phyloP scores from a whole-genome alignment of 2,888 invertebrate species.

The Apodemia hepburni region DNA sequence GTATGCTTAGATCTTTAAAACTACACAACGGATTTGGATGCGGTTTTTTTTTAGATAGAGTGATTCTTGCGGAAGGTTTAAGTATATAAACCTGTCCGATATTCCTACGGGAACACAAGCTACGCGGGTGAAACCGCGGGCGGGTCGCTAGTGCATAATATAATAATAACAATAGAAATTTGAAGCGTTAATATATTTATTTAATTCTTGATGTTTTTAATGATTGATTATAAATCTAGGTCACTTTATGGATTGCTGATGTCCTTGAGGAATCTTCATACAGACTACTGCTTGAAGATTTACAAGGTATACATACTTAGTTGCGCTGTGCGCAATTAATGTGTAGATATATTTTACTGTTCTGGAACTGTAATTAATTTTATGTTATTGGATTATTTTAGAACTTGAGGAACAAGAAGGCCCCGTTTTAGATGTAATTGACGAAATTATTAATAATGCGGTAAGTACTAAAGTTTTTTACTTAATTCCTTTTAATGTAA shows the following conservation, averaged over 20 bases:
- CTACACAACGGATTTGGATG: too few species aligned
- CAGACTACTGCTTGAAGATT: slow-evolving; percentile 52
- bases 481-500: neutral
- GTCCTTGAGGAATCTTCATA: slow-evolving; percentile 50
- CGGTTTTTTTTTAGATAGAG: too few species aligned
- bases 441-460: slow-evolving; percentile 50
- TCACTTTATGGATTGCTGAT: slow-evolving; percentile 56
- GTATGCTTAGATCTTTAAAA: too few species aligned
- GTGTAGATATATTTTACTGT: slow-evolving; percentile 21
- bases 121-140: too few species aligned
- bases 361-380: neutral
- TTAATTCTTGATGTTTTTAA: too few species aligned
- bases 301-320: slow-evolving; percentile 44
- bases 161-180: too few species aligned
- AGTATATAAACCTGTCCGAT: too few species aligned
- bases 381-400: slow-evolving; percentile 33
- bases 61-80: too few species aligned
- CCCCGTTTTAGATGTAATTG: slow-evolving; percentile 56
- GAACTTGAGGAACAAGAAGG: slow-evolving; percentile 65
- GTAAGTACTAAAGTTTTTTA: slow-evolving; percentile 39
- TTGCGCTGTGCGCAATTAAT: neutral
- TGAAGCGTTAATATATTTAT: too few species aligned
- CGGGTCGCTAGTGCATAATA: too few species aligned
- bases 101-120: too few species aligned
- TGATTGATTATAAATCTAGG: slow-evolving; percentile 36